A percentile compares a stretch with the other conserved stretches of the same genome.
These are phyloP conservation scores for Episyrphus balteatus DNA, from an alignment of 1,140 invertebrate genomes.

Conservation along the genomic window DNA sequence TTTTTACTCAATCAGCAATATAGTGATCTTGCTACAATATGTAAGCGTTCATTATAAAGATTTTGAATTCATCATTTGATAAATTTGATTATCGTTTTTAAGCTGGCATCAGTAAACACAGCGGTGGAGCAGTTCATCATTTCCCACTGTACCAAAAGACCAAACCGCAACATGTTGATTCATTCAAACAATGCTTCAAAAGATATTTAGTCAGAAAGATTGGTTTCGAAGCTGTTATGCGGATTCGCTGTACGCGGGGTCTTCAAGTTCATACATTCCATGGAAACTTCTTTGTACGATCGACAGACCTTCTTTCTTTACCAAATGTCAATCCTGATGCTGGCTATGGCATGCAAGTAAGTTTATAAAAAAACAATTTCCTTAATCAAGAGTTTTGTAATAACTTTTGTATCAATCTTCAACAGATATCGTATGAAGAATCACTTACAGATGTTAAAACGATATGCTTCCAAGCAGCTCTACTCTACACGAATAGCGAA, in stretches of 20 bases:
- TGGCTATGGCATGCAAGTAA: constrained; percentile 95
- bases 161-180: constrained; percentile 57
- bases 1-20: constrained; percentile 91
- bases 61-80: too few species aligned
- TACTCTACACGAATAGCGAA: constrained; percentile 96
- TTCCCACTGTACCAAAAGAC: constrained; percentile 78
- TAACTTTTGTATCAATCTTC: background rate
- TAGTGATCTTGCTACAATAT: constrained; percentile 85
- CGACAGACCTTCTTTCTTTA: constrained; percentile 89
- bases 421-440: constrained; percentile 57
- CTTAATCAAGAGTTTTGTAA: background rate
- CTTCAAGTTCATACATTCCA: constrained; percentile 96
- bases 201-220: constrained; percentile 94
- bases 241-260: constrained; percentile 87
- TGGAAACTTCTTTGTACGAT: constrained; percentile 98
- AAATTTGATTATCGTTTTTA: constrained; percentile 7
- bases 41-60: constrained; percentile 48
- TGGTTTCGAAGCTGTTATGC: constrained; percentile 98
- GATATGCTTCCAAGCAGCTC: constrained; percentile 94
- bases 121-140: constrained; percentile 87
- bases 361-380: constrained; percentile 43
- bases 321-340: constrained; percentile 98
- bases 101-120: constrained; percentile 91
- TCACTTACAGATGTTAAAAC: constrained; percentile 72
- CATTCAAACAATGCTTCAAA: constrained; percentile 66